phyloP scores from a whole-genome alignment of 2,113 vertebrate species.

The Forbesichthys papilliferus region DNA sequence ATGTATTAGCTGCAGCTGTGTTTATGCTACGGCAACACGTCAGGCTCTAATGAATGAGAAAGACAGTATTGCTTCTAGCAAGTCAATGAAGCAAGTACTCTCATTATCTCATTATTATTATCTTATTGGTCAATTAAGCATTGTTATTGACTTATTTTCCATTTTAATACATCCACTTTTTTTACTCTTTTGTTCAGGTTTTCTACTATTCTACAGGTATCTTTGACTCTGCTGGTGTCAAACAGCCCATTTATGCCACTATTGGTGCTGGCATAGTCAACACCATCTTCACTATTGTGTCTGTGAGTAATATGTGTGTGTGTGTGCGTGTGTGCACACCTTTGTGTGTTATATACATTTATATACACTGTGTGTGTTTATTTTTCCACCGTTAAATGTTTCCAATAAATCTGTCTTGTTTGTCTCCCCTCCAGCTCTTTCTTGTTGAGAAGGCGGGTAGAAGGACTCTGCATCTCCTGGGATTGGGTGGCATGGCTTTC shows the following conservation, averaged over 20 bases:
- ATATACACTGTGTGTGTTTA: not conserved
- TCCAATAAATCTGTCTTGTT: not conserved
- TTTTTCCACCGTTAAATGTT: not conserved
- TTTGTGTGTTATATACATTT: not conserved
- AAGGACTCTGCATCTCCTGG: conserved; percentile 87
- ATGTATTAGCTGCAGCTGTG: too few relatives aligned
- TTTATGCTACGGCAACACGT: too few relatives aligned
- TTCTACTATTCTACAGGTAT: conserved; percentile 97
- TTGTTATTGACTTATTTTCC: not conserved
- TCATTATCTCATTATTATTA: too few relatives aligned
- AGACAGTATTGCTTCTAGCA: too few relatives aligned
- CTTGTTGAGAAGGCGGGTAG: conserved; percentile 91
- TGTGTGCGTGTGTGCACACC: not conserved
- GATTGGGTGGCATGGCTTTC: conserved; percentile 89
- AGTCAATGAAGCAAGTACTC: too few relatives aligned
- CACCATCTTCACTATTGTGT: conserved; percentile 89
- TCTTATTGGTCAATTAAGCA: too few relatives aligned
- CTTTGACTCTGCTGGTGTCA: conserved; percentile 85
- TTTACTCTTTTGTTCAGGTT: conserved; percentile 74
- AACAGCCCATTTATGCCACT: conserved; percentile 88
- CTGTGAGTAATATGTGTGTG: conserved; percentile 76
- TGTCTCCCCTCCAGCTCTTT: conserved; percentile 80
- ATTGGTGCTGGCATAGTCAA: conserved; percentile 94
- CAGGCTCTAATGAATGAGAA: too few relatives aligned
- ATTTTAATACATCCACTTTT: not conserved